Conservation (phyloP, 1,140 invertebrate species). For the Drosophila funebris region DNA sequence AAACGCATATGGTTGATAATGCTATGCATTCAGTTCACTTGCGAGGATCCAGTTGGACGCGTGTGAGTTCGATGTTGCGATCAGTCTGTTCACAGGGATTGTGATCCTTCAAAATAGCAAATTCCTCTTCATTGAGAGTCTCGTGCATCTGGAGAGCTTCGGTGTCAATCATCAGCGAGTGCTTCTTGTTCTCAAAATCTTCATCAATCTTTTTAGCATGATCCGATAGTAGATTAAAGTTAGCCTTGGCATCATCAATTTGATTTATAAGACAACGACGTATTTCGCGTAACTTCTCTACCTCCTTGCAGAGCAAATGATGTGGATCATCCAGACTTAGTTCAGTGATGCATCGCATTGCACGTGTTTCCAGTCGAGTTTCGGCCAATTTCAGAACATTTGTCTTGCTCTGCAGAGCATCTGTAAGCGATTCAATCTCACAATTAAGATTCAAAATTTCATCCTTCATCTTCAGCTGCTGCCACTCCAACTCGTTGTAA, state of each 20-base stretch:
- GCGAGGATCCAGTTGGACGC: slow-evolving; percentile 44
- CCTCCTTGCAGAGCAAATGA: slow-evolving; percentile 88
- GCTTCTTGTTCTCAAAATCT: slow-evolving; percentile 89
- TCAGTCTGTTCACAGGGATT: slow-evolving; percentile 62
- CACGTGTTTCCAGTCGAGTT: slow-evolving; percentile 89
- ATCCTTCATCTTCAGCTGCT: slow-evolving; percentile 92
- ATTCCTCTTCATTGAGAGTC: slow-evolving; percentile 85
- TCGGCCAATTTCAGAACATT: slow-evolving; percentile 90
- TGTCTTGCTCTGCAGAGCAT: slow-evolving; percentile 87
- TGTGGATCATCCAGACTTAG: slow-evolving; percentile 91
- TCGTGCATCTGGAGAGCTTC: slow-evolving; percentile 88
- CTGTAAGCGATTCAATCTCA: slow-evolving; percentile 88
- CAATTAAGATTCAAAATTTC: slow-evolving; percentile 91
- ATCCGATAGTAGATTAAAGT: slow-evolving; percentile 88
- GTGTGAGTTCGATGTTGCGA: slow-evolving; percentile 70
- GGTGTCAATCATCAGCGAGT: slow-evolving; percentile 89
- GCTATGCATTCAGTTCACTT: slow-evolving; percentile 1
- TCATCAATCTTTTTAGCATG: slow-evolving; percentile 87
- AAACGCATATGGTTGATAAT: neutral
- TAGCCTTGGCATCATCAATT: slow-evolving; percentile 88
- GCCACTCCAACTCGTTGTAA: slow-evolving; percentile 94
- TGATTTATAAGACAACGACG: slow-evolving; percentile 88
- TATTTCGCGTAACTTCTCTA: slow-evolving; percentile 88
- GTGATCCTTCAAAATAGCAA: slow-evolving; percentile 20
- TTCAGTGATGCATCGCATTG: slow-evolving; percentile 90